Conservation (phyloP, 2,797 vertebrate species). For the Rhynchonycteris naso region DNA sequence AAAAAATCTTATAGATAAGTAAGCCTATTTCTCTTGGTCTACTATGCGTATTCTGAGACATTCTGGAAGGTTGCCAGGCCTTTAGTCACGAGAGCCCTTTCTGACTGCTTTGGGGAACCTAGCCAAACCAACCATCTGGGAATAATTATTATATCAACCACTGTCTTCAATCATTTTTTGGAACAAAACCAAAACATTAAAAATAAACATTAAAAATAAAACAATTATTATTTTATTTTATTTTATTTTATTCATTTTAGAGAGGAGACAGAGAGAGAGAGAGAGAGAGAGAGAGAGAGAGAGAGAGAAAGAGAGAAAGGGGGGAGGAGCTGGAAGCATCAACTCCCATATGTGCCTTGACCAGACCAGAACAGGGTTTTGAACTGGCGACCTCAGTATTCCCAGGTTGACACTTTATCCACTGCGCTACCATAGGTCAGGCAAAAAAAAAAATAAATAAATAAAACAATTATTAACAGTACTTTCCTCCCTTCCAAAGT, state of each 20-base stretch:
- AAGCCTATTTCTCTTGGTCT: not conserved
- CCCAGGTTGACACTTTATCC: too few relatives aligned
- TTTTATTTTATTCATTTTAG: too few relatives aligned
- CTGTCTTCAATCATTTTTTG: not conserved
- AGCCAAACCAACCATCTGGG: not conserved
- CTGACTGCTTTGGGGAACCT: not conserved
- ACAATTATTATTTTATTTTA: too few relatives aligned
- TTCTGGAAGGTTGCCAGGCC: not conserved
- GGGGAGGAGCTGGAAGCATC: too few relatives aligned
- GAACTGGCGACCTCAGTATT: too few relatives aligned
- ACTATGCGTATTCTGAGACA: not conserved
- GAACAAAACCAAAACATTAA: slow-evolving; percentile 11
- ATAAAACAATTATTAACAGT: not conserved
- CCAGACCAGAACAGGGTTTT: too few relatives aligned
- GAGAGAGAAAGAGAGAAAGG: too few relatives aligned
- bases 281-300: too few relatives aligned
- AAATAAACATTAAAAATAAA: slow-evolving; percentile 22
- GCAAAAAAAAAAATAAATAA: too few relatives aligned
- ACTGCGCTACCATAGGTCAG: too few relatives aligned
- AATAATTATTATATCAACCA: not conserved
- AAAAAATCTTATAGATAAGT: not conserved
- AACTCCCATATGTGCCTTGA: too few relatives aligned
- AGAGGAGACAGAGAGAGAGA: too few relatives aligned
- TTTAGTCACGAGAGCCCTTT: not conserved
- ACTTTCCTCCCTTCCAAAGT: not conserved